phyloP scores from a whole-genome alignment of 2,888 invertebrate genomes.

The Caenorhabditis sp. region DNA sequence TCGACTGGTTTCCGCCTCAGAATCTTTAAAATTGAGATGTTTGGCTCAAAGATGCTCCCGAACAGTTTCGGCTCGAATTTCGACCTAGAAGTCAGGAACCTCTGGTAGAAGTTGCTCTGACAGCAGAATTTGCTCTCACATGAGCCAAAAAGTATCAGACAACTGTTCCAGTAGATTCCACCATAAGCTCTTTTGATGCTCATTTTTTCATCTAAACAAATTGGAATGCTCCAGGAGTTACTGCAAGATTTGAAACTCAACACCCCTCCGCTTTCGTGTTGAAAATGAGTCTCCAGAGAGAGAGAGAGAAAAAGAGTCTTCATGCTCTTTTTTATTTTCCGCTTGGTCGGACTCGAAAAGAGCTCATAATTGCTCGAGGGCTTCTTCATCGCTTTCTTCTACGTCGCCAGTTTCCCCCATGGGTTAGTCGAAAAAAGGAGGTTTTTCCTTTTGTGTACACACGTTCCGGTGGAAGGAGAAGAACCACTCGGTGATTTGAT shows the following conservation, averaged over 20 bases:
- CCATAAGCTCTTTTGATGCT: too few species aligned
- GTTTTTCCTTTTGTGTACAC: too few species aligned
- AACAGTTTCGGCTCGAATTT: too few species aligned
- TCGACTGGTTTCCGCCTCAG: too few species aligned
- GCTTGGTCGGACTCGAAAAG: background rate
- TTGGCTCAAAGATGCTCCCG: too few species aligned
- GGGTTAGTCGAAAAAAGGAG: too few species aligned
- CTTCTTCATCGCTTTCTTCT: background rate
- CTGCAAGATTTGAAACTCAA: background rate
- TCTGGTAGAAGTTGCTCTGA: too few species aligned
- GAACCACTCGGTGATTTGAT: slow-evolving; percentile 3
- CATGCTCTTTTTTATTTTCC: background rate
- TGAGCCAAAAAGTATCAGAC: too few species aligned
- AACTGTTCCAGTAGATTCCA: too few species aligned
- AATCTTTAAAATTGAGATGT: too few species aligned
- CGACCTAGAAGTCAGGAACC: too few species aligned
- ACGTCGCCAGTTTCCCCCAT: background rate
- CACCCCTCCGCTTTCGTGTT: background rate
- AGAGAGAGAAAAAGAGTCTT: background rate
- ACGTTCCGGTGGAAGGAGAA: slow-evolving; percentile 35
- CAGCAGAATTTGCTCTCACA: too few species aligned
- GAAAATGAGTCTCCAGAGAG: slow-evolving; percentile 35
- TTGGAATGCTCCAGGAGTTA: background rate
- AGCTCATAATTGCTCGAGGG: slow-evolving; percentile 27
- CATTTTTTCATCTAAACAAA: background rate